Percentiles rank a stretch among this genome's conserved stretches.
These are phyloP conservation scores for Mormoops blainvillei DNA, from an alignment of 2,113 vertebrate species.

Conservation along the genomic window DNA sequence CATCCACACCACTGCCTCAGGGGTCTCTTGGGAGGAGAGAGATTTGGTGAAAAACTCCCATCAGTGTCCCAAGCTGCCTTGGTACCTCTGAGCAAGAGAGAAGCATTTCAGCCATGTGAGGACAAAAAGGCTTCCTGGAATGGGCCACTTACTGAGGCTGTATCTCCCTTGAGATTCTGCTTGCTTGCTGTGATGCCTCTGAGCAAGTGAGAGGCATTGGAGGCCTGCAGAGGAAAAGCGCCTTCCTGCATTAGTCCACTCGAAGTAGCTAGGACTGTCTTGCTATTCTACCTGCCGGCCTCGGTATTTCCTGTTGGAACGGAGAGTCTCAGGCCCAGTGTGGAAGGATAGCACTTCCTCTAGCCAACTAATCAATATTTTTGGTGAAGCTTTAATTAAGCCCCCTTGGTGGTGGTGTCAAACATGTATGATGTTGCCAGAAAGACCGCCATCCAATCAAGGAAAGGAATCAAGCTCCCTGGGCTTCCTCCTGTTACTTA, in stretches of 20 bases:
- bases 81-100: background rate
- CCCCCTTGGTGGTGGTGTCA: background rate
- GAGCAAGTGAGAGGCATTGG: background rate
- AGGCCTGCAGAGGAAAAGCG: background rate
- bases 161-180: background rate
- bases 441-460: background rate
- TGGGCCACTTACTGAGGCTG: background rate
- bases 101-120: background rate
- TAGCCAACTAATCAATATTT: background rate
- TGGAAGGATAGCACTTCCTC: background rate
- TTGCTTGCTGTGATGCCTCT: background rate
- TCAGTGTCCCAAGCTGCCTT: background rate
- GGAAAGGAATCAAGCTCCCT: background rate
- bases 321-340: background rate
- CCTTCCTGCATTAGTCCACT: background rate
- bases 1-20: background rate
- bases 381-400: background rate
- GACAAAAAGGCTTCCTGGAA: background rate
- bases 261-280: background rate
- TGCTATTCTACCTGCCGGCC: background rate
- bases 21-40: background rate
- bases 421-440: background rate
- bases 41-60: background rate
- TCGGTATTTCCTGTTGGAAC: background rate
- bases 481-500: background rate